A percentile compares a stretch with the other conserved stretches of the same genome.
Evolutionary conservation across 2,113 vertebrate species (phyloP).

Genomic region (Dipodomys merriami): DNA sequence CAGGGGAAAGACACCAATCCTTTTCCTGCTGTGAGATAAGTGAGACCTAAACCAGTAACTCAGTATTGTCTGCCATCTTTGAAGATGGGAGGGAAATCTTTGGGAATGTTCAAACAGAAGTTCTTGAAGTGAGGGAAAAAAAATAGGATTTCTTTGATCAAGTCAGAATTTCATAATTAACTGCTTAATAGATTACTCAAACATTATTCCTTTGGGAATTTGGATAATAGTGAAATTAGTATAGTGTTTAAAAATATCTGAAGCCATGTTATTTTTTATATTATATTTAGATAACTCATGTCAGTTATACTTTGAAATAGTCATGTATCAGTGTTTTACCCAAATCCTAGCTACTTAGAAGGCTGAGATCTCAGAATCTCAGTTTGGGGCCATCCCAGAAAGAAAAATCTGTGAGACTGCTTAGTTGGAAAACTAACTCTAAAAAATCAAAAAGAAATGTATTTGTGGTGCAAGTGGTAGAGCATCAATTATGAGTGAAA

Average conservation of each 20-base stretch:
- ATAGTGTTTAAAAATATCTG: not conserved
- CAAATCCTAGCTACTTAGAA: too few species aligned
- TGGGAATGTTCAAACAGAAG: not conserved
- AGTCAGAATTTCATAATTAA: not conserved
- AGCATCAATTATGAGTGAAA: too few species aligned
- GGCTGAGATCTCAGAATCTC: too few species aligned
- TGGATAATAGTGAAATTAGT: not conserved
- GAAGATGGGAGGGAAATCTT: not conserved
- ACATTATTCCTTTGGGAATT: not conserved
- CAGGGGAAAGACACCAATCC: fast-evolving
- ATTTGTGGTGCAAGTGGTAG: too few species aligned
- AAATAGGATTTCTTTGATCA: not conserved
- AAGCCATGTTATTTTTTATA: not conserved
- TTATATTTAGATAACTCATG: not conserved
- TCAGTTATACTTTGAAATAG: not conserved
- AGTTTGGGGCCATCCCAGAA: too few species aligned
- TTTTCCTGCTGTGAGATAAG: not conserved
- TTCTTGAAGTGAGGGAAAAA: not conserved
- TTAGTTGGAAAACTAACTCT: too few species aligned
- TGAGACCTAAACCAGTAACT: not conserved
- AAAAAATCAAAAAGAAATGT: too few species aligned
- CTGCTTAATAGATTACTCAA: not conserved
- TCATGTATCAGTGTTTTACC: too few species aligned
- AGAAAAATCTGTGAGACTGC: too few species aligned
- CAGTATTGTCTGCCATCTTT: not conserved